Percentiles rank a stretch among this genome's conserved stretches.
Evolutionary conservation across 2,888 invertebrate genomes (phyloP).

Genomic region (Melinaea menophilus): DNA sequence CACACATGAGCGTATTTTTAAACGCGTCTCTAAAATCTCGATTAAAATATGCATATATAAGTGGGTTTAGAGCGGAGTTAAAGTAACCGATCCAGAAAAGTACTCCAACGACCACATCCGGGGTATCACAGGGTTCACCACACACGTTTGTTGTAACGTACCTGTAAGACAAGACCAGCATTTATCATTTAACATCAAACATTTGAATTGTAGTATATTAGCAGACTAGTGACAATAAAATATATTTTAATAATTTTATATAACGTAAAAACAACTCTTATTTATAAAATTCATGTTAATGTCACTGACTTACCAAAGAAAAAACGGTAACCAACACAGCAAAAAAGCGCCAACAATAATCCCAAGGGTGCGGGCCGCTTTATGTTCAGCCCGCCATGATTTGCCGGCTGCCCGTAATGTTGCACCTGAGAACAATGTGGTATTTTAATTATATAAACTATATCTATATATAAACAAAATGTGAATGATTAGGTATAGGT

Average conservation of each 20-base stretch:
- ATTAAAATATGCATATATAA: slow-evolving; percentile 97
- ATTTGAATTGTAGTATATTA: too few species aligned
- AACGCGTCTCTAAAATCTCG: slow-evolving; percentile 98
- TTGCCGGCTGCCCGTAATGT: slow-evolving; percentile 85
- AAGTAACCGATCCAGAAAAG: slow-evolving; percentile 99
- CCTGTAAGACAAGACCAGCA: slow-evolving; percentile 70
- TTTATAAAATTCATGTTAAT: too few species aligned
- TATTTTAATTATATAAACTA: neutral
- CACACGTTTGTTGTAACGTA: slow-evolving; percentile 91
- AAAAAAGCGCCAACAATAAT: slow-evolving; percentile 98
- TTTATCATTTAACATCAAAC: neutral
- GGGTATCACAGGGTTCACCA: slow-evolving; percentile 89
- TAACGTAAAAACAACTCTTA: too few species aligned
- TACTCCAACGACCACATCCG: slow-evolving; percentile 90
- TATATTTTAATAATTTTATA: too few species aligned
- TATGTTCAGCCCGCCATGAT: slow-evolving; percentile 93
- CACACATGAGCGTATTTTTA: slow-evolving; percentile 91
- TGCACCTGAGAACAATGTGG: slow-evolving; percentile 73
- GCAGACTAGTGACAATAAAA: too few species aligned
- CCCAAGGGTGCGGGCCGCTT: slow-evolving; percentile 95
- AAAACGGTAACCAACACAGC: slow-evolving; percentile 97
- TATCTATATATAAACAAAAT: too few species aligned
- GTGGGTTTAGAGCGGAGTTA: slow-evolving; percentile 95
- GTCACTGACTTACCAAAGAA: slow-evolving; percentile 86
- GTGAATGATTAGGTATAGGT: too few species aligned